A percentile compares a stretch with the other conserved stretches of the same genome.
Conservation (phyloP, 2,888 invertebrate species). For the Chorisops tibialis region DNA sequence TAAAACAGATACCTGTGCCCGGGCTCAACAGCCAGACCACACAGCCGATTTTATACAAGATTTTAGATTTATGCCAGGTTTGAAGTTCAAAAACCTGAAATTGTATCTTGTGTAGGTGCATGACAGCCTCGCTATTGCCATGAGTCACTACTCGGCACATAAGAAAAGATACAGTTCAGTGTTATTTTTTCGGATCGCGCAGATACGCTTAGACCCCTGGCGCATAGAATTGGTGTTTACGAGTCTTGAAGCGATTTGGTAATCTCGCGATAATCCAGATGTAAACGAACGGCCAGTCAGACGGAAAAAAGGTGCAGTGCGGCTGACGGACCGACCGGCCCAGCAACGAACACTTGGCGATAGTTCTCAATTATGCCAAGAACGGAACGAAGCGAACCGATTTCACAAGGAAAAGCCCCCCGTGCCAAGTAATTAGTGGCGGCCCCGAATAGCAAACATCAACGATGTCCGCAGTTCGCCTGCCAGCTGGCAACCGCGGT, state of each 20-base stretch:
- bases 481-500: too few relatives aligned
- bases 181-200: not conserved
- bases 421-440: too few relatives aligned
- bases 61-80: conserved; percentile 31
- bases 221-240: not conserved
- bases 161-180: not conserved
- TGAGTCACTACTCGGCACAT: conserved; percentile 13
- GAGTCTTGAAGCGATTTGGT: not conserved
- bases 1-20: conserved; percentile 33
- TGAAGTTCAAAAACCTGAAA: conserved; percentile 36
- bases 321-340: conserved; percentile 1
- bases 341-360: conserved; percentile 5
- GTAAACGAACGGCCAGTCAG: conserved; percentile 10
- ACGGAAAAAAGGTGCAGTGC: conserved; percentile 17
- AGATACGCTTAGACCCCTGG: not conserved
- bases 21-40: conserved; percentile 21
- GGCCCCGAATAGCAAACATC: not conserved
- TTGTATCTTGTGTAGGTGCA: conserved; percentile 33
- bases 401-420: not conserved
- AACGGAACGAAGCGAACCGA: too few relatives aligned
- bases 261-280: not conserved
- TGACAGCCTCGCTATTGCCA: conserved; percentile 24
- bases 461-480: too few relatives aligned
- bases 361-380: conserved; percentile 28
- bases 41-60: conserved; percentile 17